Conservation (phyloP, 2,888 invertebrate species). For the Ryuthela nishihirai region DNA sequence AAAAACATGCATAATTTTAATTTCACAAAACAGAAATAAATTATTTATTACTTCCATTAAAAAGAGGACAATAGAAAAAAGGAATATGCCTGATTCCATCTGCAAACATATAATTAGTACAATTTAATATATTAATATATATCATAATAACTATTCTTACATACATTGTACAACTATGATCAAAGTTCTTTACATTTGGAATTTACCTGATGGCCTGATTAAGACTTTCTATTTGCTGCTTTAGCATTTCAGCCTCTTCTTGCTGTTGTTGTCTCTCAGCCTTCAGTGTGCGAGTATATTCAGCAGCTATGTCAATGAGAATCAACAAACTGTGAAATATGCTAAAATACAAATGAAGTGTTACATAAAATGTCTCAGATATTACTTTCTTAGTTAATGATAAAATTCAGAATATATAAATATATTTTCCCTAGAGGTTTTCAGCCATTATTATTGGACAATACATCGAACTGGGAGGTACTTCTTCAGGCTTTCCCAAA, state of each 20-base stretch:
- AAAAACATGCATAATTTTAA: too few relatives aligned
- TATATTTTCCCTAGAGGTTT: too few relatives aligned
- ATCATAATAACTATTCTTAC: neutral
- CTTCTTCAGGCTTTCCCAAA: too few relatives aligned
- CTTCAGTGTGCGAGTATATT: constrained; percentile 85
- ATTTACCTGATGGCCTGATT: constrained; percentile 82
- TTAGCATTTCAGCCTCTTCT: constrained; percentile 82
- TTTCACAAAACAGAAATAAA: too few relatives aligned
- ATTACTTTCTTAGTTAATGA: too few relatives aligned
- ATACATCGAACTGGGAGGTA: too few relatives aligned
- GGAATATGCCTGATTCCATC: neutral
- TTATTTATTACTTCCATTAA: too few relatives aligned
- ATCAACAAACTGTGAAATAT: neutral
- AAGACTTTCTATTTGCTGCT: constrained; percentile 83
- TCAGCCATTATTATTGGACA: too few relatives aligned
- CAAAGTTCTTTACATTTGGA: neutral
- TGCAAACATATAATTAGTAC: neutral
- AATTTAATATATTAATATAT: neutral
- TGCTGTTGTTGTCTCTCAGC: constrained; percentile 75
- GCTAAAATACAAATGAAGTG: neutral
- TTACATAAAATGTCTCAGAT: too few relatives aligned
- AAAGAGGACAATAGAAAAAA: too few relatives aligned
- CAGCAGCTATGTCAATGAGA: constrained; percentile 60
- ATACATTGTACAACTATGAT: neutral
- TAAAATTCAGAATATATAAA: too few relatives aligned